These are phyloP conservation scores for Tetrapedia diversipes DNA, from an alignment of 2,888 invertebrate species.

Conservation along the genomic window DNA sequence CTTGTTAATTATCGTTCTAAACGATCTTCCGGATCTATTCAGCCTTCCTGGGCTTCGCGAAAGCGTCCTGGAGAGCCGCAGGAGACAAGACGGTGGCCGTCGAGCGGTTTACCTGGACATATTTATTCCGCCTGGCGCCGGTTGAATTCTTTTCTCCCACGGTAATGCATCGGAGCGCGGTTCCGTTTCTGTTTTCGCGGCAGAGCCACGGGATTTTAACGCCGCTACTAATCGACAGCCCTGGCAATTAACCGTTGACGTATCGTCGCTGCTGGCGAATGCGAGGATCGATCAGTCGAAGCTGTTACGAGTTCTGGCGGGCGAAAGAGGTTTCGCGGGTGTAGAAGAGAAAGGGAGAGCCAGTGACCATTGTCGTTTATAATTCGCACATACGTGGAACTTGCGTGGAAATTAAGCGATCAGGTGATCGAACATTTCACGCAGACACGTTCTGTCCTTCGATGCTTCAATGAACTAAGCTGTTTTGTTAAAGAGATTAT, in stretches of 20 bases:
- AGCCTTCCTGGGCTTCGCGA: slow-evolving; percentile 26
- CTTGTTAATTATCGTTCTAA: slow-evolving; percentile 54
- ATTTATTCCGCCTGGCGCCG: slow-evolving; percentile 39
- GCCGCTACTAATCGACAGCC: slow-evolving; percentile 48
- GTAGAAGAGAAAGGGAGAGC: slow-evolving; percentile 17
- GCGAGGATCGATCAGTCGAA: slow-evolving; percentile 33
- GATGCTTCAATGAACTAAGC: too few species aligned
- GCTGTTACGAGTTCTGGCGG: neutral
- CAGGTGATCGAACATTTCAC: neutral
- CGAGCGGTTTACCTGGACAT: slow-evolving; percentile 22
- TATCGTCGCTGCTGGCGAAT: slow-evolving; percentile 37
- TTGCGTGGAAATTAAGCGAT: slow-evolving; percentile 1
- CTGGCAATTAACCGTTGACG: slow-evolving; percentile 55
- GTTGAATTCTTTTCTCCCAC: slow-evolving; percentile 41
- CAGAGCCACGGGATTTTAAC: slow-evolving; percentile 1
- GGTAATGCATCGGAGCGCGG: slow-evolving; percentile 18
- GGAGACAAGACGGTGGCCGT: slow-evolving; percentile 29
- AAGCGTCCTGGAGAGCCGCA: slow-evolving; percentile 3
- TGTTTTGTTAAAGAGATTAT: too few species aligned
- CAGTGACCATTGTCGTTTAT: slow-evolving; percentile 25
- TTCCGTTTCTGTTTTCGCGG: slow-evolving; percentile 34
- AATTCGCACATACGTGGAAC: slow-evolving; percentile 10
- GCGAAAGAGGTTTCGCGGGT: neutral
- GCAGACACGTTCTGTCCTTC: neutral
- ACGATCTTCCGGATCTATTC: slow-evolving; percentile 51